Evolutionary conservation across 2,797 vertebrate genomes (phyloP), one percentile per base, ranked within the genome.

Genomic region (Notolepis coatsorum): DNA sequence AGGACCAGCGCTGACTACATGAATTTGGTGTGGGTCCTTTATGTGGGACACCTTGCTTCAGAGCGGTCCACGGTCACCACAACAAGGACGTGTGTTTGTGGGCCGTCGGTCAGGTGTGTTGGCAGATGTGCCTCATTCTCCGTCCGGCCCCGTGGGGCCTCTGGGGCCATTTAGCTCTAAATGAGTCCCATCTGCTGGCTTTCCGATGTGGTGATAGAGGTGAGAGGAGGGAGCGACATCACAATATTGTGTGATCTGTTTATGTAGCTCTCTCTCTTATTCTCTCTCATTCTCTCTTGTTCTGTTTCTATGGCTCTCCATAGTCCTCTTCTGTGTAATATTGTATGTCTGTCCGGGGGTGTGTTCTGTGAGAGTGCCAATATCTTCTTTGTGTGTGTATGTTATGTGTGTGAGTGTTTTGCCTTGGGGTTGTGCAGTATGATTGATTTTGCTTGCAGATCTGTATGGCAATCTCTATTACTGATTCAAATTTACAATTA

Each of bases 131-230:
- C 37, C 62, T 62, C 0, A 61, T 59, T 76, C 66, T 63, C 80
- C 84, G 78, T 77, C 53, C 62, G 38, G 70, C 76, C 79, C 78
- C 59, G 66, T 55, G 81, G 77, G 75, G 67, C 60, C 63, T 68
- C 75, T 55, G 55, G 61, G 83, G 68, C 79, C 82, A 75, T 77
- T 82, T 85, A 81, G 80, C 65, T 78, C 79, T 78, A 91, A 91
- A 92, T 77, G 84, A 92, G 87, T 80, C 86, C 87, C 89, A 90
- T 91, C 90, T 93, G 91, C 80, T 68, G 37, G 43, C 31, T 73
- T 73, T 73, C 58, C 71, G 67, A 25, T 59, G 49, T 15, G 25
- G 64, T 58, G 47, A 55, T 48, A 41, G 68, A 75, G 76, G 76
- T 68, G 67, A 68, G 39, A 18, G 18, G 39, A 52, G 23, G 2